phyloP scores from a whole-genome alignment of 2,797 vertebrate genomes.

The Masticophis lateralis region DNA sequence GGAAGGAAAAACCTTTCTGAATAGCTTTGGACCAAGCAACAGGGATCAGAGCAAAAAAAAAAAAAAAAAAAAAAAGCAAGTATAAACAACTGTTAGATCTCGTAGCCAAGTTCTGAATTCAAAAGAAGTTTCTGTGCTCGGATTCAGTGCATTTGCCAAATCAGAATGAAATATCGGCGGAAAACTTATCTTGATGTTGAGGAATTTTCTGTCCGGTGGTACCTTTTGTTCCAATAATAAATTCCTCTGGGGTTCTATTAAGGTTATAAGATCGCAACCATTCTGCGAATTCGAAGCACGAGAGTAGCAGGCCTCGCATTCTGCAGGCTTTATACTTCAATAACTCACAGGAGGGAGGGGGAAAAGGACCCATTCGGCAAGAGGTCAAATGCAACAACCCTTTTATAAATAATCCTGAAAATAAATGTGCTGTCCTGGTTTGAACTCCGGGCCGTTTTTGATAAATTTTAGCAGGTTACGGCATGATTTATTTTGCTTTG shows the following conservation, averaged over 20 bases:
- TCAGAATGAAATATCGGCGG: background rate
- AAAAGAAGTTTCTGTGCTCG: background rate
- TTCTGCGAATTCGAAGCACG: background rate
- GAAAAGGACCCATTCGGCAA: background rate
- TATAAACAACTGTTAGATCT: background rate
- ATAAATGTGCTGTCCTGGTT: slow-evolving; percentile 7
- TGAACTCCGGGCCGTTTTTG: slow-evolving; percentile 25
- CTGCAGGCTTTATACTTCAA: slow-evolving; percentile 4
- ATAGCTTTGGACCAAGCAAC: background rate
- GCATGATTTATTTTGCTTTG: background rate
- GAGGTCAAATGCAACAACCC: background rate
- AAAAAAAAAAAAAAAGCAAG: background rate
- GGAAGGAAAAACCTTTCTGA: background rate
- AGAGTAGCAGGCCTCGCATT: background rate
- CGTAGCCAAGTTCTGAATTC: background rate
- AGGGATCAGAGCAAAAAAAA: background rate
- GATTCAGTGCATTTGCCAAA: background rate
- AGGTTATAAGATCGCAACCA: background rate
- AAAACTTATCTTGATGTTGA: slow-evolving; percentile 23
- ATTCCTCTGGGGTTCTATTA: slow-evolving; percentile 18
- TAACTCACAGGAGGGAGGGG: background rate
- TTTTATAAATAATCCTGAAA: background rate
- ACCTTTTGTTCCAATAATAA: slow-evolving; percentile 15
- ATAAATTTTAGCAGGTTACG: background rate
- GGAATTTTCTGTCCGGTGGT: slow-evolving; percentile 1